Base-by-base conservation (phyloP, 2,888 invertebrate species). In the Eugnorisma glareosa region DNA sequence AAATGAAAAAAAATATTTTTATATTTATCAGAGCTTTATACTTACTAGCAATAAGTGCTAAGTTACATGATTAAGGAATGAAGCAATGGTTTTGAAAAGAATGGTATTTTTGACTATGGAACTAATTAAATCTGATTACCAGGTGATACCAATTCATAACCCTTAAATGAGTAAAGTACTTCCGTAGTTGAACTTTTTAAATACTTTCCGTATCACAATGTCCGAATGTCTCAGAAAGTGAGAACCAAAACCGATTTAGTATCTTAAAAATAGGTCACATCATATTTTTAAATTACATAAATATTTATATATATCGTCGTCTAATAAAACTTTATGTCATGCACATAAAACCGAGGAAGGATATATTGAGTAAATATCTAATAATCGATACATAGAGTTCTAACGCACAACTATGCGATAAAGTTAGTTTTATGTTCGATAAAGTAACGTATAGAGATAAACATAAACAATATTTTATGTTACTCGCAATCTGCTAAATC, bases 401-500 rank as follows among this genome's bases (percentile, higher is more conserved):
- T 93, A 94, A 92, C 92, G 89, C 88, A 91, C 90, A 92, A 92
- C 92, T 92, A 91, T 89, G 92, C 92, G 87, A 93, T 96, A 95
- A 95, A 95, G 91, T 91, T 88, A 91, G 92, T 92, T 96, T 96
- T 95, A 95, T 94, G 93, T 87, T 91, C 94, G 91, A 95, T 96
- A 95, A 96, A 95, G 90, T 92, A 93, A 93, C 93, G 91, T 93
- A 93, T 93, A 90, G 91, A 92, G 93, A 94, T 94, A 93, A 93
- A 94, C 94, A 94, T 96, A 95, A 95, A 96, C 94, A 93, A 95
- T 96, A 94, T 95, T 96, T 96, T 95, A 96, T 95, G 94, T 91
- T 89, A 90, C 89, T 90, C 89, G 93, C 93, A 94, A 95, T 95
- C 95, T 94, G 94, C 94, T 93, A 93, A 94, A 95, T 95, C 94